Percentiles rank a stretch among this genome's conserved stretches.
Evolutionary conservation across 2,797 vertebrate genomes (phyloP).

Genomic region (Emys orbicularis): DNA sequence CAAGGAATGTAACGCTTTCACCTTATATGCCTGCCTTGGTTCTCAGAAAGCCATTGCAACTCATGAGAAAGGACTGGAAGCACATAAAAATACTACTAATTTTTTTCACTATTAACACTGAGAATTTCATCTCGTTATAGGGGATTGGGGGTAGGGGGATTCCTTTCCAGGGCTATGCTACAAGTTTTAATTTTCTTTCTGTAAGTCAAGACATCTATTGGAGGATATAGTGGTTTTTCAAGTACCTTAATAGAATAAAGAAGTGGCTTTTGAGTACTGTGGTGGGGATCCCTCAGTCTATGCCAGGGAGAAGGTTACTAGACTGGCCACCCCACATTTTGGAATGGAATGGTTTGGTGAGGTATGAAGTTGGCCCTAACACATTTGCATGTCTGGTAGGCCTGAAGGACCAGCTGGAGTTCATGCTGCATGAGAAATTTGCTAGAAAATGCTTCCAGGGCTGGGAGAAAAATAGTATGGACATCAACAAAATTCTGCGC

Average conservation of each 20-base stretch:
- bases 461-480: neutral
- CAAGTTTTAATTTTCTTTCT: neutral
- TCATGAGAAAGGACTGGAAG: neutral
- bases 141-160: neutral
- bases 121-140: neutral
- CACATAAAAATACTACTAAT: neutral
- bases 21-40: neutral
- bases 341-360: neutral
- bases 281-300: neutral
- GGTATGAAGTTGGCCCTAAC: neutral
- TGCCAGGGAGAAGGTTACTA: neutral
- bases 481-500: neutral
- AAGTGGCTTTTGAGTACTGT: neutral
- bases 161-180: neutral
- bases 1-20: neutral
- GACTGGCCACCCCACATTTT: neutral
- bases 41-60: neutral
- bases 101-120: neutral
- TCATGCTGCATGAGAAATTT: neutral
- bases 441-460: neutral
- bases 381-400: neutral
- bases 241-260: neutral
- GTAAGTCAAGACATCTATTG: neutral
- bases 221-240: neutral
- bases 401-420: neutral